A percentile compares a stretch with the other conserved stretches of the same genome.
These are phyloP conservation scores for Vesta saturnalis DNA, from an alignment of 2,888 invertebrate genomes.

Conservation along the genomic window DNA sequence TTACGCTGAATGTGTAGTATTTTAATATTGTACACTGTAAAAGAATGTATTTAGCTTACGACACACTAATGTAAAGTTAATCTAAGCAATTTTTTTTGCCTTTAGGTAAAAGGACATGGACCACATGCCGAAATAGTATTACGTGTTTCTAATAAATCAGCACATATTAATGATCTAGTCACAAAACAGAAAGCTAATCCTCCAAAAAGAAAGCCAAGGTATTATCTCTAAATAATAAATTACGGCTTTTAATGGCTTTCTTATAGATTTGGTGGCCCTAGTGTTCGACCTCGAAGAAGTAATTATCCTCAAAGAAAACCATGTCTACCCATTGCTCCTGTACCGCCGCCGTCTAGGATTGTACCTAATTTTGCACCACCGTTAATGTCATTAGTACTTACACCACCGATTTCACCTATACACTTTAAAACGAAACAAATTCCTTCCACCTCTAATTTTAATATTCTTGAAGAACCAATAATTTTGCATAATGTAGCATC, in stretches of 20 bases:
- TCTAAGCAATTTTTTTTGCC: slow-evolving; percentile 15
- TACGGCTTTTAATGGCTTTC: not conserved
- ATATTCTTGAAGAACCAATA: too few relatives aligned
- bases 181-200: slow-evolving; percentile 43
- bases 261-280: slow-evolving; percentile 5
- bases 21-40: too few relatives aligned
- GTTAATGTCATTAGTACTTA: not conserved
- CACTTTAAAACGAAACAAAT: too few relatives aligned
- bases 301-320: not conserved
- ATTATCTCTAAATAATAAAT: slow-evolving; percentile 11
- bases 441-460: too few relatives aligned
- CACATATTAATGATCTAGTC: slow-evolving; percentile 53
- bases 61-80: too few relatives aligned
- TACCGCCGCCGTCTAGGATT: too few relatives aligned
- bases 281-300: not conserved
- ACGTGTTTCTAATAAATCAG: slow-evolving; percentile 45
- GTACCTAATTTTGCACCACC: too few relatives aligned
- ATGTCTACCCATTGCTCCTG: not conserved
- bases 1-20: too few relatives aligned
- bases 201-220: slow-evolving; percentile 6
- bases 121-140: slow-evolving; percentile 42
- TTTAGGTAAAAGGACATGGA: slow-evolving; percentile 49
- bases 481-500: not conserved
- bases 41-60: too few relatives aligned
- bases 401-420: too few relatives aligned